phyloP scores from a whole-genome alignment of 2,888 invertebrate genomes.

The Chironomus riparius region DNA sequence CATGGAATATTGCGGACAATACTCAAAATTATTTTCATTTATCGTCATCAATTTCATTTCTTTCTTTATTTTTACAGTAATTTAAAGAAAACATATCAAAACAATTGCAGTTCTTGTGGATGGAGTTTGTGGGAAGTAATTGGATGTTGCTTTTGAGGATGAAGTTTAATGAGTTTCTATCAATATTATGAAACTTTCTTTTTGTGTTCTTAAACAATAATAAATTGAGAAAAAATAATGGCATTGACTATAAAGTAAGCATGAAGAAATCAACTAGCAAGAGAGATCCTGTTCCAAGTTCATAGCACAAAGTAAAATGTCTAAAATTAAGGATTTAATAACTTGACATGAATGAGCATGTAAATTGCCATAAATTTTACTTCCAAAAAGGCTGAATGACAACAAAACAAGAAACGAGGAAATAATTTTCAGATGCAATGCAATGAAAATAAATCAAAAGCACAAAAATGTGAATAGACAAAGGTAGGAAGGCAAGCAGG shows the following conservation, averaged over 20 bases:
- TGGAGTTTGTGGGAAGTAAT: no score
- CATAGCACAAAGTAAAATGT: no score
- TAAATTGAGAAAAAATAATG: no score
- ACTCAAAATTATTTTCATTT: not conserved
- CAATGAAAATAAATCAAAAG: not conserved
- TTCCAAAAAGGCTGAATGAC: not conserved
- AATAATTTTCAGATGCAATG: not conserved
- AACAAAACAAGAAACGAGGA: not conserved
- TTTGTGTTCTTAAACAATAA: no score
- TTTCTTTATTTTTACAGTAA: not conserved
- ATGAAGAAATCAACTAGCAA: no score
- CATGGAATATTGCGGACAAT: not conserved
- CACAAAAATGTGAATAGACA: not conserved
- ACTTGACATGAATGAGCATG: not conserved
- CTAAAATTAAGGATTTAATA: not conserved
- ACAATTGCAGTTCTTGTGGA: no score
- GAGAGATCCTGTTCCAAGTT: no score
- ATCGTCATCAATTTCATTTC: not conserved
- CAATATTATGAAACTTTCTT: no score
- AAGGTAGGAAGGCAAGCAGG: not conserved
- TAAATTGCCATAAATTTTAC: not conserved
- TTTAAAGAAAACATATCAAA: no score
- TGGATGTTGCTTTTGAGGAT: no score
- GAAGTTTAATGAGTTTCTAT: no score
- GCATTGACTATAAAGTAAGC: no score